phyloP scores from a whole-genome alignment of 92 coral and sea anemone genomes.

The Parazoanthus atlanticus region DNA sequence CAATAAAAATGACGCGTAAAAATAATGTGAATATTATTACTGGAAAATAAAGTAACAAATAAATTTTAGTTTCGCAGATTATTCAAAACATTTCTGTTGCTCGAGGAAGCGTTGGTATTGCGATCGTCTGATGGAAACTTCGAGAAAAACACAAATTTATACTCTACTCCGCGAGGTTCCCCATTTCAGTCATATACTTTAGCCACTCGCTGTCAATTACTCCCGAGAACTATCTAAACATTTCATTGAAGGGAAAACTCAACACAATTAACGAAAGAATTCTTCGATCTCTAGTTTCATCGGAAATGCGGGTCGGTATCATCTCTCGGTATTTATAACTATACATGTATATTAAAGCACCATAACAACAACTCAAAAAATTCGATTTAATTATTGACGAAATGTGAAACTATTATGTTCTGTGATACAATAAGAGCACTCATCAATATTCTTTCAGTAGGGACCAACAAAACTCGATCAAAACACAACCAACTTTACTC shows the following conservation, averaged over 20 bases:
- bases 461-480: background rate
- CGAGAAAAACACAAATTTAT: conserved; percentile 3
- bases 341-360: background rate
- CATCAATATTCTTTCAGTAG: background rate
- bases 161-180: background rate
- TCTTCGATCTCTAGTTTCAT: conserved; percentile 5
- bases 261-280: background rate
- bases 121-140: conserved; percentile 8
- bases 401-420: conserved; percentile 15
- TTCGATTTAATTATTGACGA: conserved; percentile 16
- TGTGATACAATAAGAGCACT: background rate
- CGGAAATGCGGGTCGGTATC: background rate
- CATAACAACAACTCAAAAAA: conserved; percentile 17
- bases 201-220: background rate
- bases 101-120: conserved; percentile 1
- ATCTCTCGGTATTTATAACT: background rate
- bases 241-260: background rate
- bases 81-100: conserved; percentile 31
- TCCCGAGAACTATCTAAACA: background rate
- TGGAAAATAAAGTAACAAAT: conserved; percentile 3
- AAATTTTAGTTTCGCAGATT: conserved; percentile 8
- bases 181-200: background rate
- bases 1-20: background rate
- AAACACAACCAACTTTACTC: conserved; percentile 34
- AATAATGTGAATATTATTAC: background rate